A percentile compares a stretch with the other conserved stretches of the same genome.
Conservation (phyloP, 1,140 invertebrate genomes). For the Drosophila mayri region DNA sequence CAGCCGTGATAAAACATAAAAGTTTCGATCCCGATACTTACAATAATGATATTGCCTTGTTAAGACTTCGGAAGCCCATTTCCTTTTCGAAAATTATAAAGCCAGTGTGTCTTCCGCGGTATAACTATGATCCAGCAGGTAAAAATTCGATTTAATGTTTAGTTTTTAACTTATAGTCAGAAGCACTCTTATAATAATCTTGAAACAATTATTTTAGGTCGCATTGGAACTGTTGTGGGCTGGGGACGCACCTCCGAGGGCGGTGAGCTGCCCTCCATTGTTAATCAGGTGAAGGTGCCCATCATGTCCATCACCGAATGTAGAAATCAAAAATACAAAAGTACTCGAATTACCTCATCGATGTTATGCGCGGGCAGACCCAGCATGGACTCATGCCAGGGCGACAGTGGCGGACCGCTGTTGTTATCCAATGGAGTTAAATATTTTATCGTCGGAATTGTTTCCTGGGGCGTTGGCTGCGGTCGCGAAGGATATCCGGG, state of each 20-base stretch:
- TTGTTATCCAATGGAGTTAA: slow-evolving; percentile 90
- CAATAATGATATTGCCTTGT: slow-evolving; percentile 94
- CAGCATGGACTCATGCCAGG: slow-evolving; percentile 93
- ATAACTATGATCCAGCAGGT: slow-evolving; percentile 90
- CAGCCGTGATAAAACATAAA: slow-evolving; percentile 91
- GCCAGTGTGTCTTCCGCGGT: slow-evolving; percentile 91
- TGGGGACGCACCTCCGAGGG: slow-evolving; percentile 94
- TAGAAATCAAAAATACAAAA: slow-evolving; percentile 92
- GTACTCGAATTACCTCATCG: slow-evolving; percentile 91
- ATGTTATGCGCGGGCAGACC: slow-evolving; percentile 93
- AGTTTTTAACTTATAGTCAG: not conserved
- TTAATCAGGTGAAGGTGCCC: slow-evolving; percentile 94
- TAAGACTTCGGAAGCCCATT: slow-evolving; percentile 91
- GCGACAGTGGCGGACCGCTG: slow-evolving; percentile 93
- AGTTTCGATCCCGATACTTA: slow-evolving; percentile 93
- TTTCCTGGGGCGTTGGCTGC: slow-evolving; percentile 90
- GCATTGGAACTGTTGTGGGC: slow-evolving; percentile 90
- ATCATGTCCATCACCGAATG: slow-evolving; percentile 92
- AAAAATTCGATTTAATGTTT: slow-evolving; percentile 47
- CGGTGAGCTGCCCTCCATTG: slow-evolving; percentile 91
- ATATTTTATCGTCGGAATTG: slow-evolving; percentile 90
- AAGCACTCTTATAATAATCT: not conserved
- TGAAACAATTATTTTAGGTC: slow-evolving; percentile 36
- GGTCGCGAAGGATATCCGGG: slow-evolving; percentile 88
- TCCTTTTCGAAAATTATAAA: slow-evolving; percentile 91